Evolutionary conservation across 1,140 invertebrate genomes (phyloP), one percentile per base, ranked within the genome.

Genomic region (Drosophila yakuba): DNA sequence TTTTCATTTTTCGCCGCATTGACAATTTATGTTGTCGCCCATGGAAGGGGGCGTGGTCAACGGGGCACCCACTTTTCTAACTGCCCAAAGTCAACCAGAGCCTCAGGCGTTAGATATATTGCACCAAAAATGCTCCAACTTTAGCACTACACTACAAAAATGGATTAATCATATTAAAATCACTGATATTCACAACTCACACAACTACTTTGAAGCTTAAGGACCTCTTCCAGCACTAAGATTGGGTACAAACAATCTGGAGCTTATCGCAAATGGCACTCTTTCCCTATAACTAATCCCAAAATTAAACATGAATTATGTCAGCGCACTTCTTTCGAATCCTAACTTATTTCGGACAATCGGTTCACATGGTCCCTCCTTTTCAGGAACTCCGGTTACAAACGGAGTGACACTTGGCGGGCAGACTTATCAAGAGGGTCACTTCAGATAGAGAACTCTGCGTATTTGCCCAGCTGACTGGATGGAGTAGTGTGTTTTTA

Each of bases 1-100:
- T 44, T 45, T 56, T 44, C 71, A 25, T 56, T 39, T n/a, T n/a
- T n/a, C n/a, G 41, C 45, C 44, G 67, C 64, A 57, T 73, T 85
- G 77, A 85, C 82, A 85, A 86, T 85, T 78, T 64, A 41, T 74
- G 61, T 64, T 58, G 54, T 57, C 57, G 62, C 79, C 71, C 56
- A 61, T 76, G 68, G 62, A 85, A 77, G 56, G 66, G 52, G 51
- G 41, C 69, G 38, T 58, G 51, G 36, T 10, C 58, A 3, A 25
- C 15, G 25, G 48, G 2, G 20, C 55, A 25, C 23, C 44, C 61
- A 52, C 35, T 75, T 64, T 74, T 52, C 44, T 76, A 76, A 75
- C 74, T 74, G 74, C 43, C 73, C 72, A 76, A 76, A 76, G 74
- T 60, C 74, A 76, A 44, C 60, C 48, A 67, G 25, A 76, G 63